Base-by-base conservation (phyloP, 2,797 vertebrate genomes). In the Pseudocheirus occidentalis region DNA sequence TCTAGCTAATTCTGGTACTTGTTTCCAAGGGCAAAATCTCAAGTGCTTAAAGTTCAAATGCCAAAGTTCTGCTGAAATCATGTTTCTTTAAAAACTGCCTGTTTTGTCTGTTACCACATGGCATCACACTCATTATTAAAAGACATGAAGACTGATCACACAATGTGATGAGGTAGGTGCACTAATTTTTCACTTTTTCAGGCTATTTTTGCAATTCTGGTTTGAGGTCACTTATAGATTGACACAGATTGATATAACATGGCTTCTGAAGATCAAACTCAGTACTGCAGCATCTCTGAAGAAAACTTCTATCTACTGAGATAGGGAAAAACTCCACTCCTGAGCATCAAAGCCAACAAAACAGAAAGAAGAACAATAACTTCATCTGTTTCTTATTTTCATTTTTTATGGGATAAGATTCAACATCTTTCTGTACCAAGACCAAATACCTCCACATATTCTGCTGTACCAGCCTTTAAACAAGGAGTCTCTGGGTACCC, bases 1-100 rank as follows among this genome's bases (percentile, higher is more conserved):
- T 95, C 95, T 93, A 93, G 90, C 66, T 57, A 73, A 54, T 94
- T 55, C 91, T 62, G 96, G 31, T 34, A 95, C 27, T 58, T n/a
- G 94, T 73, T 96, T 95, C 92, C 59, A 96, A 90, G 50, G 50
- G 46, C 90, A 55, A 97, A 97, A 94, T 58, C 58, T 92, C 57
- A 95, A 94, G 54, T 93, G 55, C 95, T 97, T 98, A 97, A 96
- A 10, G 50, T 96, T 97, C 93, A 97, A 97, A 96, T 90, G 98
- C 55, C 28, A 91, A 95, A 96, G 93, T 97, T 96, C 95, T 0
- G 90, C 59, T 55, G 95, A 97, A 95, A 97, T 92, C 53, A 55
- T 91, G 87, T 92, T 93, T 95, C 93, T 95, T 93, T 94, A 96
- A 95, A 97, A 98, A 90, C 5, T 91, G 5, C 90, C 92, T 93